Percentiles rank a stretch among this genome's conserved stretches.
These are phyloP conservation scores for Bergia sp. DNA, from an alignment of 92 coral and sea anemone species.

Conservation along the genomic window DNA sequence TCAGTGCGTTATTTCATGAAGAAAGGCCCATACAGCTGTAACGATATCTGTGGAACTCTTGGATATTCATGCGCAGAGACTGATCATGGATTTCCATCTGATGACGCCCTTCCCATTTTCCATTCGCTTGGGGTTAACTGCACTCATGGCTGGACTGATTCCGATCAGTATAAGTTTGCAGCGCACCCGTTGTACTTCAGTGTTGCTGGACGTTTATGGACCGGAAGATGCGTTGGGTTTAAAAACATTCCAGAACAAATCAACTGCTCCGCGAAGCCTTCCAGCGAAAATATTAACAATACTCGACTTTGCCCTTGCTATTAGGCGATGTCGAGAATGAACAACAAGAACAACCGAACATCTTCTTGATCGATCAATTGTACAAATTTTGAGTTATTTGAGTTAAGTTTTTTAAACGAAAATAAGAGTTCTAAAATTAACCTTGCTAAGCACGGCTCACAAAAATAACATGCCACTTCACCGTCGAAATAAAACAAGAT, in stretches of 20 bases:
- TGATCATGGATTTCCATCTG: constrained; percentile 6
- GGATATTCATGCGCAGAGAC: constrained; percentile 5
- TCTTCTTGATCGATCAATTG: no score
- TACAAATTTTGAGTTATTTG: no score
- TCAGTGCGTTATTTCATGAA: constrained; percentile 27
- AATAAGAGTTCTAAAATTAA: no score
- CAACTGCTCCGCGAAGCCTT: background rate
- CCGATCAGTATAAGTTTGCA: background rate
- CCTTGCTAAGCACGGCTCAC: no score
- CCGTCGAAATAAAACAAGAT: no score
- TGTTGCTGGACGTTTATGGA: background rate
- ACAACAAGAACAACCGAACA: background rate
- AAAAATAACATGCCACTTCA: no score
- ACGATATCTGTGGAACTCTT: background rate
- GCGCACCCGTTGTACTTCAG: background rate
- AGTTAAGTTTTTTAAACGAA: no score
- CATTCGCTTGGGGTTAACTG: background rate
- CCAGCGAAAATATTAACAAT: background rate
- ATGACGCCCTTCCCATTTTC: background rate
- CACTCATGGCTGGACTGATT: background rate
- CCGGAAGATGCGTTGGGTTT: constrained; percentile 24
- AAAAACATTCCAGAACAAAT: constrained; percentile 2
- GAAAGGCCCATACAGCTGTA: constrained; percentile 13
- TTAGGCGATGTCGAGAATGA: background rate
- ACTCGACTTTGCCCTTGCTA: constrained; percentile 16